These are phyloP conservation scores for Pagrus major DNA, from an alignment of 2,113 vertebrate genomes.

Conservation along the genomic window DNA sequence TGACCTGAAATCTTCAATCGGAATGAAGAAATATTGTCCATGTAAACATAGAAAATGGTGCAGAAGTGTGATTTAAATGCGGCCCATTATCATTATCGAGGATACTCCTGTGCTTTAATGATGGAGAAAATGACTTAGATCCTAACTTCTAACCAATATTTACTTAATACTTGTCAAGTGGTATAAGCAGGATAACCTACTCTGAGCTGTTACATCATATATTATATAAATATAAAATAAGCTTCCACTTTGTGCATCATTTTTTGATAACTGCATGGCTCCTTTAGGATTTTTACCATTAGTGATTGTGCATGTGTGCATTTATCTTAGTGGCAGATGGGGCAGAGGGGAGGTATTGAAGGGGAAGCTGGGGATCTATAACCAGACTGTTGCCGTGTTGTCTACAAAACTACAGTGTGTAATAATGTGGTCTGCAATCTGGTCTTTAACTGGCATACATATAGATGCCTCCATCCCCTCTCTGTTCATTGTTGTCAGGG, in stretches of 20 bases:
- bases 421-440: slow-evolving; percentile 12
- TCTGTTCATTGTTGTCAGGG: slow-evolving; percentile 52
- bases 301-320: slow-evolving; percentile 1
- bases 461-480: slow-evolving; percentile 18
- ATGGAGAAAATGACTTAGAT: neutral
- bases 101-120: neutral
- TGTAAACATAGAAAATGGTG: too few species aligned
- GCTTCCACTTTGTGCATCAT: neutral
- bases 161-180: slow-evolving; percentile 1
- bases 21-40: too few species aligned
- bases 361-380: neutral
- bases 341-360: neutral
- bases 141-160: neutral
- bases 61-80: neutral
- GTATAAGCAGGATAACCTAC: neutral
- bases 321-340: slow-evolving; percentile 3
- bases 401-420: slow-evolving; percentile 10
- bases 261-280: neutral
- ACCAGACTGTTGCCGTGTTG: slow-evolving; percentile 20
- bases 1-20: too few species aligned
- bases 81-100: neutral
- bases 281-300: neutral
- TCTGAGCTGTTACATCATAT: slow-evolving; percentile 5
- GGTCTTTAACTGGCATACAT: slow-evolving; percentile 16
- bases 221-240: neutral